Base-by-base conservation (phyloP, 2,888 invertebrate species). In the Trimorus sp. region DNA sequence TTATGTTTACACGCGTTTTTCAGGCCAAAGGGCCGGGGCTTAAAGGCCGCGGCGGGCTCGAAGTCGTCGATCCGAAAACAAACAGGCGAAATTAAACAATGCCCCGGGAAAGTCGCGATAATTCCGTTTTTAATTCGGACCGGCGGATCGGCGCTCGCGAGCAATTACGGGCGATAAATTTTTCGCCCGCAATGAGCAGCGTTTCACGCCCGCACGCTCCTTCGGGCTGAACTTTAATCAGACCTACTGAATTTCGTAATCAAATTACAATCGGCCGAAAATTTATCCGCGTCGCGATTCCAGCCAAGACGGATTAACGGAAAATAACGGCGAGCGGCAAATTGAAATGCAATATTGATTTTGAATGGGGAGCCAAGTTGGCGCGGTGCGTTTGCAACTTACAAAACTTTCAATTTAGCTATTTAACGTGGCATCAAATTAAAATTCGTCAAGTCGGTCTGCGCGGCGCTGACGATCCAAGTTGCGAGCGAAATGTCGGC, bases 201-300 rank as follows among this genome's bases (percentile, higher is more conserved):
- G 48, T 62, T 54, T 15, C n/a, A 45, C 54, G 26, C 26, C 26
- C 26, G 4, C n/a, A 26, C 26, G 26, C 26, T 26, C 26, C 26
- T 26, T 26, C 26, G 26, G 4, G 26, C 26, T 26, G 26, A 26
- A 26, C 9, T 38, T 38, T 16, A 53, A 40, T 48, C 16, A 16
- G 45, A 53, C 15, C 16, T 40, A 26, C 53, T 40, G 60, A 60
- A 42, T 75, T 68, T 36, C 51, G 40, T 62, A 76, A 76, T 69
- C 49, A 56, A 62, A 76, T 76, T 76, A 76, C 54, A 62, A 76
- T 69, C 54, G 48, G 53, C 51, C 54, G 53, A 69, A 76, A 54
- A 62, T 68, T 62, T 51, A 68, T 62, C 38, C 12, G 48, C 3
- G 36, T 36, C 66, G 53, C 62, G 48, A 68, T 76, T 68, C 37